Evolutionary conservation across 2,113 vertebrate genomes (phyloP).

Genomic region (Python bivittatus): DNA sequence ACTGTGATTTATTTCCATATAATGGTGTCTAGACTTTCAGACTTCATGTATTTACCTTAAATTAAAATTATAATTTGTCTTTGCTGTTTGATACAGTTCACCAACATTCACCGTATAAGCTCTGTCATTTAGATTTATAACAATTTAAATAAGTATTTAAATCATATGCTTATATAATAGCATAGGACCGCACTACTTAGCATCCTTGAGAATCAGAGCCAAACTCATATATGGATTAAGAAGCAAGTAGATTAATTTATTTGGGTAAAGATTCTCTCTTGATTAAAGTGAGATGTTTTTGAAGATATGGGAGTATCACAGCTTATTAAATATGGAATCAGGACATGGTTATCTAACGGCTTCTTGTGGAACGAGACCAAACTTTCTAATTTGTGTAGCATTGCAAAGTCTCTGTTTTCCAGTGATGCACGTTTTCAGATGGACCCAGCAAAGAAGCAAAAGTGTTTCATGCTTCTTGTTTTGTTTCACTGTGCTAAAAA

Average conservation of each 20-base stretch:
- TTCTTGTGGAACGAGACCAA: neutral
- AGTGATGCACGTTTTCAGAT: neutral
- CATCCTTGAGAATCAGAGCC: neutral
- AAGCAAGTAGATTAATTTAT: neutral
- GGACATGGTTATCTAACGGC: neutral
- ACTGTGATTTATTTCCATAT: neutral
- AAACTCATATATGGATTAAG: neutral
- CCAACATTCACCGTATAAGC: neutral
- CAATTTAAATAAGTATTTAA: neutral
- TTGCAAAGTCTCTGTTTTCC: conserved; percentile 17
- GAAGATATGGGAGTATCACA: neutral
- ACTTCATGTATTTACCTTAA: neutral
- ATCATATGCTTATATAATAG: neutral
- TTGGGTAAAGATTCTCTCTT: neutral
- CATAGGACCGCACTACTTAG: neutral
- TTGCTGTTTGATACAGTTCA: neutral
- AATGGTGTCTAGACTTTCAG: neutral
- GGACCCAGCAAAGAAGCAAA: neutral
- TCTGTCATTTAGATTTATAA: neutral
- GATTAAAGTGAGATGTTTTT: neutral
- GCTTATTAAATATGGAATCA: neutral
- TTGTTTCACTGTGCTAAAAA: neutral
- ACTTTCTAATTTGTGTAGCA: neutral
- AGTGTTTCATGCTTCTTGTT: neutral
- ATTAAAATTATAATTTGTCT: neutral